phyloP scores from a whole-genome alignment of 2,888 invertebrate species.

The Zaprionus bogoriensis region DNA sequence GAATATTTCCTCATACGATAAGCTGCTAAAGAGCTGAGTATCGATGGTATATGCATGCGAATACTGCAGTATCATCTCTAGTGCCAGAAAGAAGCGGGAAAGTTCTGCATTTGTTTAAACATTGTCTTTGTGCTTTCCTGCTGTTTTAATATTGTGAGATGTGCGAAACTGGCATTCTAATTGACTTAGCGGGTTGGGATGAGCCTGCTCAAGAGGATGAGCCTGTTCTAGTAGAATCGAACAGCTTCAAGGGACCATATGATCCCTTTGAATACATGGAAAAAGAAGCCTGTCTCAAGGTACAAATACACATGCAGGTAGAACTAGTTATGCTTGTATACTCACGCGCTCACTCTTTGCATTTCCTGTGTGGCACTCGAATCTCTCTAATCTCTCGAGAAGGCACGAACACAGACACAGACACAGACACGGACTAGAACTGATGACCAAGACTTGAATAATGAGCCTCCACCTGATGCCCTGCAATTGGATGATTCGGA shows the following conservation, averaged over 20 bases:
- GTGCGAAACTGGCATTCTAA: conserved; percentile 58
- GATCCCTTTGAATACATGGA: conserved; percentile 63
- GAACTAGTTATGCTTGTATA: background rate
- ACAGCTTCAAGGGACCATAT: conserved; percentile 55
- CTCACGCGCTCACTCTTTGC: too few relatives aligned
- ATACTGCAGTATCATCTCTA: conserved; percentile 22
- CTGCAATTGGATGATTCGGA: conserved; percentile 16
- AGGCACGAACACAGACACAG: too few relatives aligned
- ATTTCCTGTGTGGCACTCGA: too few relatives aligned
- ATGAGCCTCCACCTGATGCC: conserved; percentile 52
- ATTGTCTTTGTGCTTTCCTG: conserved; percentile 5
- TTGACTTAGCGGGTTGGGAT: conserved; percentile 51
- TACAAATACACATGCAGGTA: conserved; percentile 23
- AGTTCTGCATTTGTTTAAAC: conserved; percentile 33
- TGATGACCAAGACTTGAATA: conserved; percentile 33
- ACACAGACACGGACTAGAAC: too few relatives aligned
- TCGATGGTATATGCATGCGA: background rate
- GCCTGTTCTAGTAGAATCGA: conserved; percentile 8
- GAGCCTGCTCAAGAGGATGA: conserved; percentile 44
- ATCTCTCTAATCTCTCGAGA: too few relatives aligned
- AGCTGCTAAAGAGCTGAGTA: too few relatives aligned
- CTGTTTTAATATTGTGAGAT: conserved; percentile 20
- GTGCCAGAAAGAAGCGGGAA: conserved; percentile 40
- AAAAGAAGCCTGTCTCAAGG: conserved; percentile 64
- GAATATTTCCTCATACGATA: too few relatives aligned